Base-by-base conservation (phyloP, 2,113 vertebrate species). In the Barbus barbus region DNA sequence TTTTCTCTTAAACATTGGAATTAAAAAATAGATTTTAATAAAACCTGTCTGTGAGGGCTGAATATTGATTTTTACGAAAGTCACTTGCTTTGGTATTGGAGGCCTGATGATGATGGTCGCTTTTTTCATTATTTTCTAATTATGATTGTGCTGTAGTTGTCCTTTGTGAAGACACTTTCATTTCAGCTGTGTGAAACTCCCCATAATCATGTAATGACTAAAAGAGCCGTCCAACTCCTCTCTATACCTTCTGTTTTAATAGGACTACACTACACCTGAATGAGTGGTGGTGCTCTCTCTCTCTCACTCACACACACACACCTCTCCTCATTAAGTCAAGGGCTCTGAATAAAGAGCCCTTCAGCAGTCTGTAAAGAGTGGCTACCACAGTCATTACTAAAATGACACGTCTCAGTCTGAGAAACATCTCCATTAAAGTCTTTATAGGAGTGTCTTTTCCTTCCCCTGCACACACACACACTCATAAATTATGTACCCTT, bases 61-160 rank as follows among this genome's bases (percentile, higher is more conserved):
- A 26, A 71, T 71, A 82, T 82, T 53, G 79, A 81, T 81, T 82
- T 71, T 72, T 9, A 69, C 18, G 44, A 71, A 67, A 81, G 44
- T n/a, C 63, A 71, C 36, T 82, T 24, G 46, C 65, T 72, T 36
- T 18, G 65, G 31, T 82, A 56, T 72, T 18, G 48, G 46, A 5
- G 63, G 44, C 26, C 63, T 72, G 65, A 82, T 71, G 80, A 56
- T 82, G 80, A 71, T 71, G 13, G 80, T 33, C 0, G 41, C 13
- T 38, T 67, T 80, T 71, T 69, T 56, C 65, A 82, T 82, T 82
- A 82, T 71, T 71, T 82, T 82, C 80, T 82, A 65, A 82, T 82
- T 82, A 82, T 56, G 63, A 56, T 53, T 71, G 46, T 82, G 80
- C 63, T 22, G 46, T 20, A 38, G 48, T 26, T 72, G 80, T 82